Conservation (phyloP, 2,113 vertebrate genomes). For the Sisor rabdophorus region DNA sequence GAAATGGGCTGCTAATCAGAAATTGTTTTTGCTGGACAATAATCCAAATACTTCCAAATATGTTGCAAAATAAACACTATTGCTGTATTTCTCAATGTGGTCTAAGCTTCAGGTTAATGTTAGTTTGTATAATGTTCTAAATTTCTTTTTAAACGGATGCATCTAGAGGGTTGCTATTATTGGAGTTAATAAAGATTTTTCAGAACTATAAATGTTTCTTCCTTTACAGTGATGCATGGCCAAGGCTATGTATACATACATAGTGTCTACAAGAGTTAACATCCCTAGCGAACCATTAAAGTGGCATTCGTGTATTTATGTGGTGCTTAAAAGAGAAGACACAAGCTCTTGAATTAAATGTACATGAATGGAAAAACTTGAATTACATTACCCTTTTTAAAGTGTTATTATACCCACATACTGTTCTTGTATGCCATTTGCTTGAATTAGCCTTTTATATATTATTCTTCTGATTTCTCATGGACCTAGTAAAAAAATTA, state of each 20-base stretch:
- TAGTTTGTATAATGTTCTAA: neutral
- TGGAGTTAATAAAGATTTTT: neutral
- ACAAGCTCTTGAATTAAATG: neutral
- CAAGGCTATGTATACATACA: neutral
- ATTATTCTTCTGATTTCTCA: neutral
- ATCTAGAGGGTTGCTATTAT: neutral
- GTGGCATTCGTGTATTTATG: neutral
- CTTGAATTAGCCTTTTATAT: neutral
- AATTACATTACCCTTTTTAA: neutral
- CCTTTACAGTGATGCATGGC: neutral
- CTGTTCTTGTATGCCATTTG: neutral
- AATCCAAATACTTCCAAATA: conserved; percentile 41
- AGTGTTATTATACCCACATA: neutral
- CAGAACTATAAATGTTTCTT: neutral
- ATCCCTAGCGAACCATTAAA: neutral
- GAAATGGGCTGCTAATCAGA: conserved; percentile 50
- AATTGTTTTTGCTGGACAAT: conserved; percentile 48
- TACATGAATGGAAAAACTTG: neutral
- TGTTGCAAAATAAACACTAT: conserved; percentile 67
- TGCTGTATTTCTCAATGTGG: conserved; percentile 52
- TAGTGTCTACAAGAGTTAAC: neutral
- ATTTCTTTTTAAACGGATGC: neutral
- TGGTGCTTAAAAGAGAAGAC: too few species aligned
- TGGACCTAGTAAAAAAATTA: neutral
- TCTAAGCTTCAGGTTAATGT: neutral